Evolutionary conservation across 2,888 invertebrate species (phyloP).

Genomic region (Ophraella communa): DNA sequence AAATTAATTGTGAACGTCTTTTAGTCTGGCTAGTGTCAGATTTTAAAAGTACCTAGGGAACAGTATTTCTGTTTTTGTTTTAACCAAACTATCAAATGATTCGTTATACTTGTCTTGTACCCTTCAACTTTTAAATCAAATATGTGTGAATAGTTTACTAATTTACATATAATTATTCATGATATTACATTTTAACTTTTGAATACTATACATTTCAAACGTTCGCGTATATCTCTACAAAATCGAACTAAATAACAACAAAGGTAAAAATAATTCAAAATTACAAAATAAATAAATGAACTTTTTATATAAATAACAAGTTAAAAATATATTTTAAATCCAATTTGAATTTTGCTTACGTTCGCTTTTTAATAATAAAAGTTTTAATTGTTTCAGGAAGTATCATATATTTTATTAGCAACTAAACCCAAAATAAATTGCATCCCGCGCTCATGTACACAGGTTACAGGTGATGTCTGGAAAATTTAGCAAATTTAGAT

Average conservation of each 20-base stretch:
- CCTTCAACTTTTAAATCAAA: not conserved
- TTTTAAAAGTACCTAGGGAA: no score
- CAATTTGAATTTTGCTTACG: constrained; percentile 3
- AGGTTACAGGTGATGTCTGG: no score
- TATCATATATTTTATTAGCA: no score
- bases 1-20: no score
- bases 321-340: constrained; percentile 4
- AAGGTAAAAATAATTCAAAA: constrained; percentile 21
- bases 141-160: not conserved
- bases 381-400: not conserved
- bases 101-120: not conserved
- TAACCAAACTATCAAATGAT: no score
- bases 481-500: no score
- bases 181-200: not conserved
- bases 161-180: not conserved
- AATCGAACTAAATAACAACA: constrained; percentile 5
- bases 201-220: not conserved
- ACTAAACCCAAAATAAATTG: no score
- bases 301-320: constrained; percentile 16
- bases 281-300: constrained; percentile 17
- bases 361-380: not conserved
- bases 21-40: no score
- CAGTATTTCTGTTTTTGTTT: no score
- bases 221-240: not conserved
- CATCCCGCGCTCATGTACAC: no score